A percentile compares a stretch with the other conserved stretches of the same genome.
Conservation (phyloP, 2,113 vertebrate species). For the Plecotus auritus region DNA sequence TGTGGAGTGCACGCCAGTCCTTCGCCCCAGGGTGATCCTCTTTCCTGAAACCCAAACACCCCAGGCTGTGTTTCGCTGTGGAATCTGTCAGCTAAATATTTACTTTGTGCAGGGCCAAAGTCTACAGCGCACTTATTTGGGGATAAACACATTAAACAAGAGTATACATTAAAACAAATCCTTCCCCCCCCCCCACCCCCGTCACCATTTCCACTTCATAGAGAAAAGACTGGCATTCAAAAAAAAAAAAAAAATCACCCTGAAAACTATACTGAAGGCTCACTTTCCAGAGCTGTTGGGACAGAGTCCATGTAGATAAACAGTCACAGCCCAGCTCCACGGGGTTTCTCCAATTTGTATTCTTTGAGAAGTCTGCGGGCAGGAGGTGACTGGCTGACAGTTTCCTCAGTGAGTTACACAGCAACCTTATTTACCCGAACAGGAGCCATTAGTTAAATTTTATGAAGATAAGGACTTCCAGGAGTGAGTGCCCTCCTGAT, state of each 20-base stretch:
- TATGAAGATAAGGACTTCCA: constrained; percentile 70
- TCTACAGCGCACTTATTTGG: constrained; percentile 58
- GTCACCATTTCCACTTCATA: not conserved
- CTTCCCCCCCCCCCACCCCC: no score
- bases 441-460: constrained; percentile 50
- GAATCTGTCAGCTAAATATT: constrained; percentile 65
- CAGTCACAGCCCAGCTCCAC: constrained; percentile 34
- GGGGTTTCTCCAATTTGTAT: constrained; percentile 51
- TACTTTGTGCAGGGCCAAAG: constrained; percentile 51
- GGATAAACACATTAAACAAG: constrained; percentile 58
- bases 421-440: constrained; percentile 40
- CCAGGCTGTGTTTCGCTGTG: not conserved
- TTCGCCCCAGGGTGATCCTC: not conserved
- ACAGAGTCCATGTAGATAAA: constrained; percentile 47
- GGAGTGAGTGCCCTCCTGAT: constrained; percentile 34
- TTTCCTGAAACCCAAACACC: constrained; percentile 38
- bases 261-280: constrained; percentile 13
- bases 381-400: constrained; percentile 12
- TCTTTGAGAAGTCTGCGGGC: constrained; percentile 53
- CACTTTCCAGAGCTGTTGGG: constrained; percentile 26
- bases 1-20: fast-evolving
- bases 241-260: not conserved
- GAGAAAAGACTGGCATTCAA: constrained; percentile 37
- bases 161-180: constrained; percentile 58
- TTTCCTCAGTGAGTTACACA: constrained; percentile 59